Evolutionary conservation across 2,888 invertebrate species (phyloP), one percentile per base, ranked within the genome.

Genomic region (Plutella xylostella): DNA sequence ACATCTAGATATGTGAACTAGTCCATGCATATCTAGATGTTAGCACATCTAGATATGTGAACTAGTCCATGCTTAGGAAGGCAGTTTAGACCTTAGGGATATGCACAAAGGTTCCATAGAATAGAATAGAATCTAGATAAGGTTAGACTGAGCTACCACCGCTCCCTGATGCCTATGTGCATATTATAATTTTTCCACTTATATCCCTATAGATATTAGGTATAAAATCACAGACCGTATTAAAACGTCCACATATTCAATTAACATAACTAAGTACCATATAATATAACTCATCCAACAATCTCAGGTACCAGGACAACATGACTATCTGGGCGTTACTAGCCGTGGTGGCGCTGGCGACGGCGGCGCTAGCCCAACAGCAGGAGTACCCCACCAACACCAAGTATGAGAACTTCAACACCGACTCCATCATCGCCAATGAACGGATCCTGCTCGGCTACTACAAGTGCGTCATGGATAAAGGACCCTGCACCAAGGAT

Each of bases 391-490:
- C 56, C 35, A 45, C 51, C 48, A 3, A 28, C n/a, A 75, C 75
- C 55, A 65, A 72, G 40, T 80, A 80, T 37, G 80, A 83, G 47
- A 82, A 80, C 61, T 78, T 79, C 59, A 82, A 83, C 46, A 65
- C 79, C 0, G 80, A 83, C 47, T 72, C 77, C 25, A 72, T 83
- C 47, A 71, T 83, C 25, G 74, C 74, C 49, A 83, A 82, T 46
- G 83, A 83, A 33, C 65, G 82, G 44, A 75, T 82, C n/a, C 61
- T 83, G 0, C 65, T 82, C 1, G 80, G 79, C 0, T 83, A 83
- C 50, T 83, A 80, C 64, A 83, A 79, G 48, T 83, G 83, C 46
- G 79, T 83, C 39, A 83, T 83, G 83, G 82, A 83, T 45, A 82
- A 76, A 35, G 83, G 83, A 25, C 83, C 83, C 1, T 83, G 82